Evolutionary conservation across 2,888 invertebrate species (phyloP).

Genomic region (Cryptosula pallasiana): DNA sequence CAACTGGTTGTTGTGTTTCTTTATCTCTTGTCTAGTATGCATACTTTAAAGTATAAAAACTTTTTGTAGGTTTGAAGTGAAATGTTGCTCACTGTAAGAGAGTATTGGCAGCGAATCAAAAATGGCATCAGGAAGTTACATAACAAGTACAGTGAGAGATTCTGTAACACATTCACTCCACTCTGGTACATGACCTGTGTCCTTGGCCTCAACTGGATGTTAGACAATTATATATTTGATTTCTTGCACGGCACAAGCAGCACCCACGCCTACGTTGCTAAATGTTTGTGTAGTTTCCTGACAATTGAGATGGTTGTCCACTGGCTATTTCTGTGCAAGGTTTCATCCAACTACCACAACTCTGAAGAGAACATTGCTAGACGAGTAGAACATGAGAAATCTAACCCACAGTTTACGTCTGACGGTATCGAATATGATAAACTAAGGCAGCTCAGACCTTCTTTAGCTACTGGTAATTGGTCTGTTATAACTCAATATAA

Average conservation of each 20-base stretch:
- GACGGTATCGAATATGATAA: background rate
- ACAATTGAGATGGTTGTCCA: slow-evolving; percentile 36
- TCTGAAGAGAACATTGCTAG: slow-evolving; percentile 31
- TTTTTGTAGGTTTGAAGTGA: too few relatives aligned
- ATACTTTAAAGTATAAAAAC: too few relatives aligned
- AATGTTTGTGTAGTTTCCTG: slow-evolving; percentile 33
- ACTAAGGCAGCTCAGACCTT: background rate
- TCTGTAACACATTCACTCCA: background rate
- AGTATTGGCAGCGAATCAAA: too few relatives aligned
- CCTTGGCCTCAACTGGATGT: background rate
- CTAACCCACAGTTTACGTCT: background rate
- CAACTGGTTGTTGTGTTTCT: too few relatives aligned
- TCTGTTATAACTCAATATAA: slow-evolving; percentile 4
- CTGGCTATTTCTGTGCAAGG: slow-evolving; percentile 39
- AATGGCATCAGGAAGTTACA: background rate
- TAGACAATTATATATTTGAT: background rate
- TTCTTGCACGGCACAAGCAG: background rate
- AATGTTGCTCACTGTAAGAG: too few relatives aligned
- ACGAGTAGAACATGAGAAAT: slow-evolving; percentile 23
- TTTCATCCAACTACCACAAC: slow-evolving; percentile 33
- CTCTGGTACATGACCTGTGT: slow-evolving; percentile 1
- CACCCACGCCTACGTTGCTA: slow-evolving; percentile 18
- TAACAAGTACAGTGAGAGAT: background rate
- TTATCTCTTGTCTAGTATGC: too few relatives aligned
- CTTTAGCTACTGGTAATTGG: background rate